Evolutionary conservation across 92 coral and sea anemone species (phyloP), one percentile per base, ranked within the genome.

Genomic region (Phenganax subtilis): DNA sequence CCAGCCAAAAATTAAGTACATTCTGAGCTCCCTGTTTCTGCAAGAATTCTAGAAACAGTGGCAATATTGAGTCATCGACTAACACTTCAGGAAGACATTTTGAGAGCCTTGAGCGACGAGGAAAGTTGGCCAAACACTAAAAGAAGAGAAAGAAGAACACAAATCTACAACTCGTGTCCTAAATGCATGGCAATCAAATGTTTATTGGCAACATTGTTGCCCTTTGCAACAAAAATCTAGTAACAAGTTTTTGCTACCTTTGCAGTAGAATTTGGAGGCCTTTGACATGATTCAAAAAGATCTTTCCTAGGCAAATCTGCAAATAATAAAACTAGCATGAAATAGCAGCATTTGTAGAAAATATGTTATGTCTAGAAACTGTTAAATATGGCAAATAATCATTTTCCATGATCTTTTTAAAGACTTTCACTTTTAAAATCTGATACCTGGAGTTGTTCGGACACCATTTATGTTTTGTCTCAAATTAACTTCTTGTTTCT

Each of bases 61-160:
- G 97, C 63, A 94, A 85, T 51, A 94, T 92, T n/a, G 92, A 80
- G 81, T 90, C 97, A 83, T 94, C 98, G 59, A 94, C 86, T 29
- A 94, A 84, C 17, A 92, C 91, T 55, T 85, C 96, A 16, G 87
- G 71, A 44, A 94, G 87, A 16, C 77, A 76, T 87, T 94, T 94
- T 65, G 98, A 94, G 11, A 94, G 88, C 11, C 94, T 90, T 16
- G 98, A 94, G 57, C 85, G 87, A 47, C 97, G 86, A 72, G 88
- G 89, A 78, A 94, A 94, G 44, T 97, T 94, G 64, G 98, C 97
- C 77, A 90, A 89, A 87, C 93, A 94, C 98, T 94, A 84, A 87
- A 85, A 30, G 11, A 37, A 52, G 25, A 59, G 31, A 10, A n/a
- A 69, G 25, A 44, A 68, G 14, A 27, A 44, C 20, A 66, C 16